A percentile compares a stretch with the other conserved stretches of the same genome.
Evolutionary conservation across 2,797 vertebrate genomes (phyloP).

Genomic region (Mormyrus proboscirostris): DNA sequence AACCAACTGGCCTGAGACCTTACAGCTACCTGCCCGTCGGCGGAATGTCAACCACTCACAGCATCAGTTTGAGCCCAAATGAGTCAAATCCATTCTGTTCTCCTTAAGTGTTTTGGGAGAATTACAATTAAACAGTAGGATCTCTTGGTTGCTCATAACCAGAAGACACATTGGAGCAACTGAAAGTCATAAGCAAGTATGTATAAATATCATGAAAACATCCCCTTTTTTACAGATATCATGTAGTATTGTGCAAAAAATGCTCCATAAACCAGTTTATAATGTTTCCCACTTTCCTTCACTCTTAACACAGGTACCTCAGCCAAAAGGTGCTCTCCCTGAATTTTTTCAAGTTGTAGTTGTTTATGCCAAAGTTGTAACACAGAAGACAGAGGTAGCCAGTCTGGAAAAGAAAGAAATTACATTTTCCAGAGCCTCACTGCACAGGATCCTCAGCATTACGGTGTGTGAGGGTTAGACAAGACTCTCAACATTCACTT

Average conservation of each 20-base stretch:
- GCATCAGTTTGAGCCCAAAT: neutral
- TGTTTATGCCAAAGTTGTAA: slow-evolving; percentile 85
- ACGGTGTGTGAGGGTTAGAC: neutral
- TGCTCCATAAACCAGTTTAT: neutral
- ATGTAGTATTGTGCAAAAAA: neutral
- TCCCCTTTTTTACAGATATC: neutral
- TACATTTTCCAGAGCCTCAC: neutral
- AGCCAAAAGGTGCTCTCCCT: slow-evolving; percentile 85
- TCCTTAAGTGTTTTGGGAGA: neutral
- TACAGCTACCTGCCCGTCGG: neutral
- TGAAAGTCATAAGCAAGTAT: neutral
- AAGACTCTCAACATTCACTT: neutral
- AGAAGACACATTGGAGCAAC: neutral
- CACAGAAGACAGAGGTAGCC: slow-evolving; percentile 77
- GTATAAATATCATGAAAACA: neutral
- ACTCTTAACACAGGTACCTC: slow-evolving; percentile 59
- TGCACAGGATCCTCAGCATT: neutral
- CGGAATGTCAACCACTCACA: neutral
- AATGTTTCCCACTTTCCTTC: slow-evolving; percentile 11
- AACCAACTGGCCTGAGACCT: neutral
- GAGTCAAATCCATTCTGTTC: neutral
- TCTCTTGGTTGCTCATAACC: neutral
- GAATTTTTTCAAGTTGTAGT: slow-evolving; percentile 63
- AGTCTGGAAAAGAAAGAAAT: slow-evolving; percentile 53
- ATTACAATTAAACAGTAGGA: neutral